Percentiles rank a stretch among this genome's conserved stretches.
phyloP scores from a whole-genome alignment of 2,113 vertebrate species.

The Calonectris borealis region DNA sequence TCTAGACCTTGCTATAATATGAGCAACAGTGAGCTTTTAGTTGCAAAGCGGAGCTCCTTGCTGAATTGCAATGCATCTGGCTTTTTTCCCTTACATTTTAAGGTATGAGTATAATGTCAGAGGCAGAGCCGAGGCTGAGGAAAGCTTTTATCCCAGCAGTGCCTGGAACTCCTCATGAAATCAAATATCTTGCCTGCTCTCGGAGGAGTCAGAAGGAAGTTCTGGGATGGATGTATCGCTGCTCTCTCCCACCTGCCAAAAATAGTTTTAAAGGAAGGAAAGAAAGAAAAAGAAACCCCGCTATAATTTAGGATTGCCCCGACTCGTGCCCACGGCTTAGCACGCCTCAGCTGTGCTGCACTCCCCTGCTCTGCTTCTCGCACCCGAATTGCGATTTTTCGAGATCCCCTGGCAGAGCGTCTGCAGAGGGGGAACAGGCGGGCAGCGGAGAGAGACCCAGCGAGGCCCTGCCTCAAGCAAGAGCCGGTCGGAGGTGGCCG shows the following conservation, averaged over 20 bases:
- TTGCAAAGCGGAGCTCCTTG: background rate
- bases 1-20: background rate
- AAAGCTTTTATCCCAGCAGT: constrained; percentile 45
- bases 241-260: background rate
- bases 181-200: constrained; percentile 39
- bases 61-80: constrained; percentile 13
- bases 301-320: background rate
- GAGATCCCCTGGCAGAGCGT: background rate
- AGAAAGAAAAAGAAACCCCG: fast-evolving
- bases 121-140: background rate
- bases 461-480: fast-evolving
- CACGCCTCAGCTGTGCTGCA: fast-evolving
- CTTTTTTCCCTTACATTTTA: background rate
- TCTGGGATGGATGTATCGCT: background rate
- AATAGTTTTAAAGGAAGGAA: background rate
- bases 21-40: constrained; percentile 10
- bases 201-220: background rate
- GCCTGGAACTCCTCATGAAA: constrained; percentile 26
- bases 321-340: fast-evolving
- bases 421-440: background rate
- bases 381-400: fast-evolving
- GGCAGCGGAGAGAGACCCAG: too few species aligned
- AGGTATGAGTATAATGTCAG: constrained; percentile 11
- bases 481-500: fast-evolving
- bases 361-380: background rate